A percentile compares a stretch with the other conserved stretches of the same genome.
phyloP scores from a whole-genome alignment of 2,888 invertebrate genomes.

The Morpho helenor region DNA sequence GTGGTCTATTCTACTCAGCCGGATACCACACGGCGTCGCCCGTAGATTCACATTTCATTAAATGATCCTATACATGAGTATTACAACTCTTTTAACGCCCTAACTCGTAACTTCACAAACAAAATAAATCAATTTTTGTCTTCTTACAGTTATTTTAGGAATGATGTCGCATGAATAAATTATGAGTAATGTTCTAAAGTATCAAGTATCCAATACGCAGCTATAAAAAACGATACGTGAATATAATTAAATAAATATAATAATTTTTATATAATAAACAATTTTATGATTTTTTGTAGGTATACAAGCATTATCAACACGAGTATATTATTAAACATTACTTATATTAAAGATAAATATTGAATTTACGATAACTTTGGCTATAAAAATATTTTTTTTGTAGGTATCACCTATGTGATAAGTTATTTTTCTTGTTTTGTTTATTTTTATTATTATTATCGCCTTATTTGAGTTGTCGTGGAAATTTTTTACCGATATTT shows the following conservation, averaged over 20 bases:
- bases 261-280: constrained; percentile 7
- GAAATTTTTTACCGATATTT: constrained; percentile 13
- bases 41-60: too few relatives aligned
- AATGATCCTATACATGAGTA: too few relatives aligned
- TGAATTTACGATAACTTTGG: constrained; percentile 55
- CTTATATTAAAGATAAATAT: constrained; percentile 65
- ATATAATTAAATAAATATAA: constrained; percentile 4
- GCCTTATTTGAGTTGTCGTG: constrained; percentile 11
- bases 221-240: not conserved
- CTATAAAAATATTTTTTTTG: constrained; percentile 48
- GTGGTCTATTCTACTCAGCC: too few relatives aligned
- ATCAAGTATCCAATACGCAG: too few relatives aligned
- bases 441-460: constrained; percentile 31
- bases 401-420: constrained; percentile 44
- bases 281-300: constrained; percentile 11
- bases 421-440: constrained; percentile 40
- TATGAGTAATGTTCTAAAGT: too few relatives aligned
- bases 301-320: constrained; percentile 34
- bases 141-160: too few relatives aligned
- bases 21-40: too few relatives aligned
- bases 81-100: too few relatives aligned
- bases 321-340: constrained; percentile 52
- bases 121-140: too few relatives aligned
- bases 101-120: too few relatives aligned
- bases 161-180: too few relatives aligned